Evolutionary conservation across 2,113 vertebrate genomes (phyloP), one percentile per base, ranked within the genome.

Genomic region (Malaclemys terrapin): DNA sequence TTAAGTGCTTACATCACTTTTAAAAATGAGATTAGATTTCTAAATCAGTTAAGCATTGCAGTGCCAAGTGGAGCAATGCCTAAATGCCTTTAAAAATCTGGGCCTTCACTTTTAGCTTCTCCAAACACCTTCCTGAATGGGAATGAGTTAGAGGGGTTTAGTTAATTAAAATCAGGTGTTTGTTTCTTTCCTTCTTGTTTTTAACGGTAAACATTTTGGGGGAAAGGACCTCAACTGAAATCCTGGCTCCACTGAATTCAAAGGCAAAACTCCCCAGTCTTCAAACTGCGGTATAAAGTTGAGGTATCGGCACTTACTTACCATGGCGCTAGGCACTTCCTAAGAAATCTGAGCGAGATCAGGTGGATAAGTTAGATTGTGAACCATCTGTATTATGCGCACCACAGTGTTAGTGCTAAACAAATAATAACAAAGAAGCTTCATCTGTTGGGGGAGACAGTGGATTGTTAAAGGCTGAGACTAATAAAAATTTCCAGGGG

Each of bases 351-450:
- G n/a, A 38, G 19, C 20, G 3, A n/a, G 38, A 38, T 82, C 80
- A 42, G 24, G 16, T 42, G 38, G 38, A 16, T 25, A 54, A 31
- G 59, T 47, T 19, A 83, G 59, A 88, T 3, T 1, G 76, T 88
- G 80, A 86, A 4, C 53, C 72, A 4, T 22, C 89, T 81, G 50
- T 93, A 54, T 91, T 86, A 69, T 82, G 75, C 76, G 38, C 90
- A 84, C 86, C 49, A 6, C 20, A 47, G 38, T 45, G 8, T 75
- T 76, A 80, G 6, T 25, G 54, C 29, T 93, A 81, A 50, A 76
- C 76, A 86, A 72, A 84, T 94, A 94, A 80, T 85, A 88, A 86
- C 78, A 86, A 89, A n/a, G 13, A 90, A 87, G 45, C 76, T 82
- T 86, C 31, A 50, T 69, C 85, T 78, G 17, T 89, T 53, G 93